Evolutionary conservation across 2,113 vertebrate species (phyloP), one percentile per base, ranked within the genome.

Genomic region (Neodontobutis hainanensis): DNA sequence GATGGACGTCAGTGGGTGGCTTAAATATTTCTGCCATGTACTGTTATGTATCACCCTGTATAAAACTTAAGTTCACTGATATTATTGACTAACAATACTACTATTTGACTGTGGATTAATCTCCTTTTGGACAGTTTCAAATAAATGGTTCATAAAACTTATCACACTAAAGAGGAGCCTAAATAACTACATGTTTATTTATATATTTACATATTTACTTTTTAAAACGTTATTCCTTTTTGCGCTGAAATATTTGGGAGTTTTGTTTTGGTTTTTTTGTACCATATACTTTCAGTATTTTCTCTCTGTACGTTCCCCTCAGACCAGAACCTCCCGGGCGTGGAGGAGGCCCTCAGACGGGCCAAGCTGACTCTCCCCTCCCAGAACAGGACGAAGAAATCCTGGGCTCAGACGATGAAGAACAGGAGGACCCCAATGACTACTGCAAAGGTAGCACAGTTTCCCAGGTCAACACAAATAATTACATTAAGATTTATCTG

Each of bases 391-490:
- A 98, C 58, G 96, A 99, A 57, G 97, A 99, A 90, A 98, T 99
- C 81, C 87, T 99, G 83, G 97, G 97, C 15, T 99, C 97, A 11
- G 97, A 98, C 62, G 96, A 99, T 0, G 97, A 99, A 11, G 97
- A 99, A 62, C 97, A 99, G 67, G 97, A 99, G 70, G 97, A 99
- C 77, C 97, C 97, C 43, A 96, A 96, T 43, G 97, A 99, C 88
- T 99, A 99, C 81, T 99, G 96, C 85, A 96, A 94, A 90, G 97
- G 96, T 97, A 52, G 0, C 8, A 14, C 3, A 1, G 40, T 34
- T 11, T 5, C 32, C 32, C 32, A 10, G 4, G 1, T 10, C 2
- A 14, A 45, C 7, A 10, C 4, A 9, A 11, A 40, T 12, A 10
- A 35, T 14, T 2, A 11, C 35, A 6, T 38, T n/a, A 1, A 19